Conservation (phyloP, 2,113 vertebrate genomes). For the Elephas maximus region DNA sequence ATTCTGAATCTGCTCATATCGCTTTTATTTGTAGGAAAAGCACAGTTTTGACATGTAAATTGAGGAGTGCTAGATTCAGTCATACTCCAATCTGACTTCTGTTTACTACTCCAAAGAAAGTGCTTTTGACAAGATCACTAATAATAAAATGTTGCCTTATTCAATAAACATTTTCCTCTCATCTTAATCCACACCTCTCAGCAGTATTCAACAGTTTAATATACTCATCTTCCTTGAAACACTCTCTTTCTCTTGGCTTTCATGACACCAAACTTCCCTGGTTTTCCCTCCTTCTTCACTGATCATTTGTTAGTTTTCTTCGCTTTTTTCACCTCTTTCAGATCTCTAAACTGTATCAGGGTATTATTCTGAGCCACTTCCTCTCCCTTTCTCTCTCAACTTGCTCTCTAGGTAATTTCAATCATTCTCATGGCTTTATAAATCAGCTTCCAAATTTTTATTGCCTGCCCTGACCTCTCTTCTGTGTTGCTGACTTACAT, state of each 20-base stretch:
- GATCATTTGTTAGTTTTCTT: background rate
- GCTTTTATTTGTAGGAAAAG: constrained; percentile 6
- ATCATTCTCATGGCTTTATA: constrained; percentile 4
- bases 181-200: constrained; percentile 33
- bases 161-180: constrained; percentile 40
- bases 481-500: background rate
- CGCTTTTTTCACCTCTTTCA: constrained; percentile 38
- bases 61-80: background rate
- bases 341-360: constrained; percentile 24
- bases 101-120: constrained; percentile 33
- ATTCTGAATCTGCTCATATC: constrained; percentile 22
- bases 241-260: background rate
- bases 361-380: background rate
- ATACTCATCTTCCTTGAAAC: constrained; percentile 29
- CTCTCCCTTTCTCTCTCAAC: background rate
- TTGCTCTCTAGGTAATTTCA: background rate
- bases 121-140: constrained; percentile 16
- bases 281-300: background rate
- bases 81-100: constrained; percentile 27
- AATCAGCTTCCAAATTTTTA: constrained; percentile 32
- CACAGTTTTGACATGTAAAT: background rate
- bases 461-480: background rate
- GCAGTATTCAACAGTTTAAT: constrained; percentile 21
- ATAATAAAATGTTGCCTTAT: background rate
- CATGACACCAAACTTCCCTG: background rate